phyloP scores from a whole-genome alignment of 2,888 invertebrate genomes.

The Drosophila prostipennis region DNA sequence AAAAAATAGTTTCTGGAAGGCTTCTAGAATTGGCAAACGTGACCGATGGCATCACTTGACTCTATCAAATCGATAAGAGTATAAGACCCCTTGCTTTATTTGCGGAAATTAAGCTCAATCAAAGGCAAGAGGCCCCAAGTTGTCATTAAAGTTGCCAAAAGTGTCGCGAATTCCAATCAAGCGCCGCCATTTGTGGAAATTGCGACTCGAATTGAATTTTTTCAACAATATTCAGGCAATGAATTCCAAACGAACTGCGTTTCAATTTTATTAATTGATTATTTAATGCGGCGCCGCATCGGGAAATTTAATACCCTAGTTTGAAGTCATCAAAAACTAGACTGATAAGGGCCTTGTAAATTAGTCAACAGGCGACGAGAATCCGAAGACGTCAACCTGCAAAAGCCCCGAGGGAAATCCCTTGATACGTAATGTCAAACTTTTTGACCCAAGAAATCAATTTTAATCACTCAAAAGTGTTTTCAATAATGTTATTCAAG shows the following conservation, averaged over 20 bases:
- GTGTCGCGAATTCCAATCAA: conserved; percentile 38
- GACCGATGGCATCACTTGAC: conserved; percentile 3
- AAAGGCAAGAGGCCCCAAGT: conserved; percentile 14
- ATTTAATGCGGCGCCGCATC: conserved; percentile 30
- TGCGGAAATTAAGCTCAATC: conserved; percentile 65
- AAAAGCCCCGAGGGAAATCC: conserved; percentile 15
- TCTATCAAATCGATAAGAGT: conserved; percentile 17
- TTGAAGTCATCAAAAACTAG: conserved; percentile 10
- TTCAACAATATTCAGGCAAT: conserved; percentile 39
- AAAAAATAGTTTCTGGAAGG: background rate
- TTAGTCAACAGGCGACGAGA: conserved; percentile 12
- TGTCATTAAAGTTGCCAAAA: conserved; percentile 34
- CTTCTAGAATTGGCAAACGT: conserved; percentile 7
- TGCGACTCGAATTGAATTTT: conserved; percentile 28
- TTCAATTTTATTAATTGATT: conserved; percentile 42
- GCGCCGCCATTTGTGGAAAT: conserved; percentile 25
- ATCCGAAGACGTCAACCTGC: conserved; percentile 26
- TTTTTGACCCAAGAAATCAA: conserved; percentile 1
- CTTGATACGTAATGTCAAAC: conserved; percentile 5
- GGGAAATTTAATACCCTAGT: background rate
- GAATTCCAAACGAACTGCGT: conserved; percentile 40
- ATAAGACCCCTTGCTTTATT: conserved; percentile 8
- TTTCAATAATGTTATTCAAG: background rate
- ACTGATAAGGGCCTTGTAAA: conserved; percentile 33
- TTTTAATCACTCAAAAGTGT: background rate